Evolutionary conservation across 2,797 vertebrate genomes (phyloP).

Genomic region (Microchirus variegatus): DNA sequence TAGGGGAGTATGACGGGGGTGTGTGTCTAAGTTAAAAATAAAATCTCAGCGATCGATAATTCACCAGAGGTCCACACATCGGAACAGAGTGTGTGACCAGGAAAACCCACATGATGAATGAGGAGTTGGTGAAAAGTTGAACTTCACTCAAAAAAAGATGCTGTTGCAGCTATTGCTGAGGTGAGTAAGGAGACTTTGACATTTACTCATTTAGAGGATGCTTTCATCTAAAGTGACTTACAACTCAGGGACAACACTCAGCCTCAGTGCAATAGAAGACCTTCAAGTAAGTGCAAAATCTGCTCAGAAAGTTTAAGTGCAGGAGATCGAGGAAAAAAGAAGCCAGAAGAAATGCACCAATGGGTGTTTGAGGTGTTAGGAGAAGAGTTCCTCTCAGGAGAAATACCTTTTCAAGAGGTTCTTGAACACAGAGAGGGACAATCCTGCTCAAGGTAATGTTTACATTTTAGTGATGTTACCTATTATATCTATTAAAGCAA

Average conservation of each 20-base stretch:
- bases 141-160: constrained; percentile 13
- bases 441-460: constrained; percentile 14
- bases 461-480: constrained; percentile 13
- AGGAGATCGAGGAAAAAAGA: not conserved
- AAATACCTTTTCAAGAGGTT: not conserved
- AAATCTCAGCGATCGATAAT: constrained; percentile 49
- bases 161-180: not conserved
- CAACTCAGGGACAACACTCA: not conserved
- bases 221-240: not conserved
- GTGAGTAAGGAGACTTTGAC: constrained; percentile 4
- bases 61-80: constrained; percentile 21
- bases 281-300: not conserved
- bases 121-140: constrained; percentile 16
- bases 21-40: constrained; percentile 17
- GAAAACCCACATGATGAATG: constrained; percentile 17
- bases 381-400: not conserved
- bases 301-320: not conserved
- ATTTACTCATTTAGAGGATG: not conserved
- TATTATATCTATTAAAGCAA: constrained; percentile 40
- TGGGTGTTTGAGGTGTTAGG: not conserved
- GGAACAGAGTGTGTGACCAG: constrained; percentile 29
- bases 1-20: not conserved
- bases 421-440: not conserved
- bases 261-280: not conserved
- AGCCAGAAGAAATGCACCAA: too few relatives aligned